These are phyloP conservation scores for Pteronotus mesoamericanus DNA, from an alignment of 2,797 vertebrate genomes.

Conservation along the genomic window DNA sequence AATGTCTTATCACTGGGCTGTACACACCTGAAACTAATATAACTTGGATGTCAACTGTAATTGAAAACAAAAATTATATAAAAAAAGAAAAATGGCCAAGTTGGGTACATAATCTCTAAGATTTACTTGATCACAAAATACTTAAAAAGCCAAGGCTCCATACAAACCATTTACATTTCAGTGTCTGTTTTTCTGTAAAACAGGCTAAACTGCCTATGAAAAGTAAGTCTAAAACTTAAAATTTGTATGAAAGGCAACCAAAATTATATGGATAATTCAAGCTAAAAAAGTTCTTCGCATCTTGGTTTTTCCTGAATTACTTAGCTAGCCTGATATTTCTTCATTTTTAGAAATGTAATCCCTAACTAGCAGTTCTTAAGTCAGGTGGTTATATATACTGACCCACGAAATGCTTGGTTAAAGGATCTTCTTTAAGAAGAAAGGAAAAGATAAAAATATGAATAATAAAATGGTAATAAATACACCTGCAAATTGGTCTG, in stretches of 20 bases:
- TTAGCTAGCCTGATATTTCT: neutral
- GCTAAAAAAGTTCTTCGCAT: neutral
- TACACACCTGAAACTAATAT: neutral
- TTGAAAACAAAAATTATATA: neutral
- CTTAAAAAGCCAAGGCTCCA: constrained; percentile 1
- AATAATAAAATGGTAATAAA: too few relatives aligned
- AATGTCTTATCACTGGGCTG: neutral
- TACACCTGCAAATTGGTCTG: too few relatives aligned
- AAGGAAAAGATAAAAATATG: too few relatives aligned
- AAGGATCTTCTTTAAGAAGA: too few relatives aligned
- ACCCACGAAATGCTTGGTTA: neutral
- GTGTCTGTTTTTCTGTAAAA: neutral
- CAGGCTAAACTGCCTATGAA: neutral
- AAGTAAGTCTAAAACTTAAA: constrained; percentile 3
- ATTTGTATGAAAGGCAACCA: neutral
- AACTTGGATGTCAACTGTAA: neutral
- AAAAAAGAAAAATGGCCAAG: neutral
- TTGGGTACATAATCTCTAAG: neutral
- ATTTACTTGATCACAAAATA: constrained; percentile 8
- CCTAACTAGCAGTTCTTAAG: neutral
- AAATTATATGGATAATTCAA: neutral
- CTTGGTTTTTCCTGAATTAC: neutral
- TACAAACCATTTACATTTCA: neutral
- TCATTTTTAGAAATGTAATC: neutral
- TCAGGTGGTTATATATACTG: neutral